Base-by-base conservation (phyloP, 2,113 vertebrate species). In the Calypte anna region DNA sequence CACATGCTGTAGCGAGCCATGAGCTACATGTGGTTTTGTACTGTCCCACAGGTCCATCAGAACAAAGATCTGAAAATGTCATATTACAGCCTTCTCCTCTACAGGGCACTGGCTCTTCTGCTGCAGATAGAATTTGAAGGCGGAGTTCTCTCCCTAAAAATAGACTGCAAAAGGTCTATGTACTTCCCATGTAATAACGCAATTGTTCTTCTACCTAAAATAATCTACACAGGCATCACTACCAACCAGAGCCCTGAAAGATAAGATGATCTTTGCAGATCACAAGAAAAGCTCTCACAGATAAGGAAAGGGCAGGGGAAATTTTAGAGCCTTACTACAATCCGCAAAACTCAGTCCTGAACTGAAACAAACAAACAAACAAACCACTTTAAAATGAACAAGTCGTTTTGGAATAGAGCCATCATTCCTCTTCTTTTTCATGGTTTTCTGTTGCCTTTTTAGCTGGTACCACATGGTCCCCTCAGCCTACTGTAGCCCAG, bases 281-380 rank as follows among this genome's bases (percentile, higher is more conserved):
- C 48, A 77, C 79, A 70, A 75, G 43, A 92, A 90, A 77, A 31
- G 31, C 9, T 28, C 28, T 36, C 14, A 40, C 50, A 73, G 84
- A 74, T 69, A 91, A 95, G 67, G 17, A 78, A 90, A 80, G 59
- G 58, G n/a, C 53, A 91, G 44, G 40, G 16, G 83, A 96, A 91
- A 21, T 12, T 20, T 27, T 30, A 61, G 30, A 61, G 33, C 51
- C 57, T 74, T 80, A 25, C 38, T 80, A 15, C 46, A 50, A 80
- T 25, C 46, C 57, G 46, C 31, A 46, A 7, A 44, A 36, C 63
- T 59, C 50, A 33, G 33, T 44, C 40, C 46, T 44, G 28, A 82
- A 38, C 8, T 23, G 22, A 18, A 20, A 24, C 43, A 38, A 27
- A 62, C 31, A 20, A 16, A 46, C 15, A 46, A 46, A 46, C 22